Conservation (phyloP, 2,888 invertebrate genomes). For the Leucoma salicis region DNA sequence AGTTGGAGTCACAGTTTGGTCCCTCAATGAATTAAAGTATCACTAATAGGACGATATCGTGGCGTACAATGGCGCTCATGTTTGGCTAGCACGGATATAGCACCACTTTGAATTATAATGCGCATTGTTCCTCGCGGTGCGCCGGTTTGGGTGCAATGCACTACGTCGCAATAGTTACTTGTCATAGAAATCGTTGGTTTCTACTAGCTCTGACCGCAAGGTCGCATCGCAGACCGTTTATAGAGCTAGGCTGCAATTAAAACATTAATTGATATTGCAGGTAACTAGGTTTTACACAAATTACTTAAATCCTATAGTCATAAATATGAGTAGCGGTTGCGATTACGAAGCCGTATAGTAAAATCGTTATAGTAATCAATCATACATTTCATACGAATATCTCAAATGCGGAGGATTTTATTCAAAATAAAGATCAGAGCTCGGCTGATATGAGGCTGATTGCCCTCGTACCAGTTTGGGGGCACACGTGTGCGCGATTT, state of each 20-base stretch:
- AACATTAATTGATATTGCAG: slow-evolving; percentile 19
- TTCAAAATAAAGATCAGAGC: background rate
- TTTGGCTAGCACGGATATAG: slow-evolving; percentile 74
- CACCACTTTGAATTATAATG: slow-evolving; percentile 79
- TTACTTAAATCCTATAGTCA: slow-evolving; percentile 1
- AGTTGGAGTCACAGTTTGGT: slow-evolving; percentile 11
- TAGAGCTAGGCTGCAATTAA: slow-evolving; percentile 31
- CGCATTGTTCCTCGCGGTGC: slow-evolving; percentile 71
- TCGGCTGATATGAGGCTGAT: slow-evolving; percentile 3
- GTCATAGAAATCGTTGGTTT: slow-evolving; percentile 75
- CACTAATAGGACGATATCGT: slow-evolving; percentile 42
- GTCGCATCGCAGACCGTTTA: slow-evolving; percentile 41
- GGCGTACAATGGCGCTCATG: slow-evolving; percentile 58
- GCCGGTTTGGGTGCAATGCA: slow-evolving; percentile 74
- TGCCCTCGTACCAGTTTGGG: slow-evolving; percentile 40
- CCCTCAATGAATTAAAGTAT: slow-evolving; percentile 34
- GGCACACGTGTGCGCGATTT: slow-evolving; percentile 50
- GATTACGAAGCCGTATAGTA: background rate
- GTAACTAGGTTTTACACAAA: slow-evolving; percentile 1
- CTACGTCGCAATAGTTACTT: slow-evolving; percentile 68
- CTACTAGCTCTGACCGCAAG: slow-evolving; percentile 54
- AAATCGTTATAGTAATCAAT: background rate
- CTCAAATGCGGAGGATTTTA: background rate
- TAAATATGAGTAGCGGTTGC: slow-evolving; percentile 3
- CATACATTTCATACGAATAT: background rate